phyloP scores from a whole-genome alignment of 2,113 vertebrate genomes.

The Steatornis caripensis region DNA sequence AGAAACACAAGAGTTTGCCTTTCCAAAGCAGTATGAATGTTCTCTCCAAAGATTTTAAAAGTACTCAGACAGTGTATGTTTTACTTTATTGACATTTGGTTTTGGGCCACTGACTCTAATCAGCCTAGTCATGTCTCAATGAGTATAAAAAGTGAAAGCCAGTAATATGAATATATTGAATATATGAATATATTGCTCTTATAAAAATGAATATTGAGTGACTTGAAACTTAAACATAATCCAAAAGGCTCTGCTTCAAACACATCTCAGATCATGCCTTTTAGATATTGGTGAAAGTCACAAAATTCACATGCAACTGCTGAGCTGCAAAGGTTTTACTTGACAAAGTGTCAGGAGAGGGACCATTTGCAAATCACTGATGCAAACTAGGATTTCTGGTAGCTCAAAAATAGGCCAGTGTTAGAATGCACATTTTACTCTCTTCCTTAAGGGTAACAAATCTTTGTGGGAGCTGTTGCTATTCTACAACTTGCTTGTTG shows the following conservation, averaged over 20 bases:
- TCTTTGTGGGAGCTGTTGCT: neutral
- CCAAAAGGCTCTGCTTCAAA: conserved; percentile 7
- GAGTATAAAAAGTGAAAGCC: neutral
- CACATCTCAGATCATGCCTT: neutral
- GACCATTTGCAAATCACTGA: neutral
- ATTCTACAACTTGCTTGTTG: neutral
- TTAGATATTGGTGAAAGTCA: conserved; percentile 2
- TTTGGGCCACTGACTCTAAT: conserved; percentile 7
- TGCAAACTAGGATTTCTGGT: neutral
- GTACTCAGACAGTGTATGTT: neutral
- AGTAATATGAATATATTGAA: neutral
- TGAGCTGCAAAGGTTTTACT: neutral
- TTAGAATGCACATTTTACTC: neutral
- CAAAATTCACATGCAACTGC: neutral
- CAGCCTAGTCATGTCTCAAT: neutral
- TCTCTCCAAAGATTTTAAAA: neutral
- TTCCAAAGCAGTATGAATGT: neutral
- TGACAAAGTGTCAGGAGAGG: neutral
- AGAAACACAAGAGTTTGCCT: neutral
- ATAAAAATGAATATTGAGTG: neutral
- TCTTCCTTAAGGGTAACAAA: neutral
- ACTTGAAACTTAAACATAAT: neutral
- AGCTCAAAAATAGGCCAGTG: neutral
- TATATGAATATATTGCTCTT: conserved; percentile 10
- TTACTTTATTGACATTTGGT: neutral